phyloP scores from a whole-genome alignment of 1,140 invertebrate genomes.

The Neomicropteryx cornuta region DNA sequence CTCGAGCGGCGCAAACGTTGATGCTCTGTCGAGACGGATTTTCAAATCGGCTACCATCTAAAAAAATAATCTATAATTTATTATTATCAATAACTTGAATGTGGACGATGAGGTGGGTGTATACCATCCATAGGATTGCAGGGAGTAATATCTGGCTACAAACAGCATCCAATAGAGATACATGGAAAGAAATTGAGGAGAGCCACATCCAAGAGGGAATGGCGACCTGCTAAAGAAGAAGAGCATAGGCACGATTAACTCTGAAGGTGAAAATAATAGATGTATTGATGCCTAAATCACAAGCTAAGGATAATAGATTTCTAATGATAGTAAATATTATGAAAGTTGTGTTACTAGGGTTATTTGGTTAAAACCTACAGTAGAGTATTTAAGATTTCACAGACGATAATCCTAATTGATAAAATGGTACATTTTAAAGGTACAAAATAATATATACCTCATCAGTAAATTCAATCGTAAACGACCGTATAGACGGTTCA shows the following conservation, averaged over 20 bases:
- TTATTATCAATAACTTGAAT: background rate
- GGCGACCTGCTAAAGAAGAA: too few relatives aligned
- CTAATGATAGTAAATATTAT: background rate
- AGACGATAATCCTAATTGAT: background rate
- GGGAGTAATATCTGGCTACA: too few relatives aligned
- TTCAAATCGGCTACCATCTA: constrained; percentile 47
- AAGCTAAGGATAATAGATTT: background rate
- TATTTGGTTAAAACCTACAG: background rate
- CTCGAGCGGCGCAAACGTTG: constrained; percentile 44
- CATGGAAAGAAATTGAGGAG: too few relatives aligned
- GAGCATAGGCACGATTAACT: too few relatives aligned
- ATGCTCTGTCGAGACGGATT: constrained; percentile 36
- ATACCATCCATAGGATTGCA: too few relatives aligned
- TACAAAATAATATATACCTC: constrained; percentile 23
- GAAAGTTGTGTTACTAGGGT: background rate
- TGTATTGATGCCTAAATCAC: background rate
- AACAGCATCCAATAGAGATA: too few relatives aligned
- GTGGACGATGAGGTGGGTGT: background rate
- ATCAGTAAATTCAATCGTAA: constrained; percentile 38
- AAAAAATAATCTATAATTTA: constrained; percentile 6
- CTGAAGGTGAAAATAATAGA: background rate
- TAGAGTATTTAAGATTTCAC: background rate
- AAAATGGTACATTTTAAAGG: background rate
- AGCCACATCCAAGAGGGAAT: background rate
- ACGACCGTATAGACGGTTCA: constrained; percentile 33